phyloP scores from a whole-genome alignment of 1,140 invertebrate genomes.

The Bombus breviceps region DNA sequence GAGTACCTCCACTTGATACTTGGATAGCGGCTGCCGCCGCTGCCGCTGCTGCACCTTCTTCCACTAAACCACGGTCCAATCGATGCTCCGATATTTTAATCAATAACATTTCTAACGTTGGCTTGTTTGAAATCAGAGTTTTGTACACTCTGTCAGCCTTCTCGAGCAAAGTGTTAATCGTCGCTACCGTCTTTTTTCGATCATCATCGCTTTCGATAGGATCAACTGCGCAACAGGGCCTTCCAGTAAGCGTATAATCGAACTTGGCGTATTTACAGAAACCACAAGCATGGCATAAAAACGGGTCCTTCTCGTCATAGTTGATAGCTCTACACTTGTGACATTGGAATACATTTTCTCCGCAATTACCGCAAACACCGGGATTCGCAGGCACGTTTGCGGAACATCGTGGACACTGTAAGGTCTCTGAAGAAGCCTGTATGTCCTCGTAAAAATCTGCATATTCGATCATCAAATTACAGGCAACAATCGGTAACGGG shows the following conservation, averaged over 20 bases:
- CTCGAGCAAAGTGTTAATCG: conserved; percentile 95
- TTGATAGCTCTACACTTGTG: conserved; percentile 99
- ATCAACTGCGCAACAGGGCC: conserved; percentile 97
- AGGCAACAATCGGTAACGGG: conserved; percentile 97
- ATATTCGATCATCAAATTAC: conserved; percentile 99
- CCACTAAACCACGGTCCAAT: conserved; percentile 84
- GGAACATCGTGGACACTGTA: conserved; percentile 98
- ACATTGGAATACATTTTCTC: conserved; percentile 99
- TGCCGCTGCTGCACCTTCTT: conserved; percentile 81
- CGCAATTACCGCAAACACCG: conserved; percentile 98
- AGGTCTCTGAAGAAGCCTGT: conserved; percentile 91
- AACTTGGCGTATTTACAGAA: conserved; percentile 99
- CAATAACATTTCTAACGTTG: conserved; percentile 92
- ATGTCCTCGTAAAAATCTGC: conserved; percentile 97
- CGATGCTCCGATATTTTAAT: conserved; percentile 91
- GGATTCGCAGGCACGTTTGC: conserved; percentile 98
- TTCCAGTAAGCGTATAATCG: conserved; percentile 95
- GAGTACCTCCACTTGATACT: conserved; percentile 83
- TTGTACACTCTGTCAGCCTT: conserved; percentile 97
- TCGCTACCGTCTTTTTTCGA: conserved; percentile 95
- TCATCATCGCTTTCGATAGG: conserved; percentile 99
- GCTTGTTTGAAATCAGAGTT: conserved; percentile 94
- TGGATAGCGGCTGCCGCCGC: conserved; percentile 69
- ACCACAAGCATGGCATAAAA: conserved; percentile 98
- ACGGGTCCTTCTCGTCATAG: conserved; percentile 99